Conservation (phyloP, 2,113 vertebrate genomes). For the Elgaria multicarinata region DNA sequence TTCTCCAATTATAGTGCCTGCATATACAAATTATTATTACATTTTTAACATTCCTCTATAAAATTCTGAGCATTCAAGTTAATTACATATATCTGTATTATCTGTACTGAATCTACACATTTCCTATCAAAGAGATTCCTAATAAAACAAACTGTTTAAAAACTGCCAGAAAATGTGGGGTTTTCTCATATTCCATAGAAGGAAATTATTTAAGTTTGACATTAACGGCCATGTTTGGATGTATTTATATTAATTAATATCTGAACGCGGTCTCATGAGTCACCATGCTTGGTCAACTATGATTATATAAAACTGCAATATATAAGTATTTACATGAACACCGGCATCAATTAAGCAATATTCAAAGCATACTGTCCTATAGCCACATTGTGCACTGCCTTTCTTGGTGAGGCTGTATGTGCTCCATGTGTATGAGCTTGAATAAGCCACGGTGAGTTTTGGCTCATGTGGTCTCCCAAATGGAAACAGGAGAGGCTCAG, state of each 20-base stretch:
- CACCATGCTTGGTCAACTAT: neutral
- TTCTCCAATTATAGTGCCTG: constrained; percentile 81
- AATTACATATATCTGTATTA: neutral
- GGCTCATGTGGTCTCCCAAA: too few species aligned
- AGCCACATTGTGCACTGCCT: too few species aligned
- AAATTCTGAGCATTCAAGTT: neutral
- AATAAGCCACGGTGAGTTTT: too few species aligned
- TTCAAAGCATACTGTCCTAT: neutral
- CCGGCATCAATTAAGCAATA: neutral
- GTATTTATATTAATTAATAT: neutral
- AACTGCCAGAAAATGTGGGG: too few species aligned
- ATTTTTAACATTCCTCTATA: neutral
- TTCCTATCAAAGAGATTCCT: neutral
- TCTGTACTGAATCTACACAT: neutral
- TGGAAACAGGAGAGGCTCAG: too few species aligned
- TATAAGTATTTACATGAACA: neutral
- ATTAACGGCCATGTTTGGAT: neutral
- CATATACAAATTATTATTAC: constrained; percentile 44
- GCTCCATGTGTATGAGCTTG: neutral
- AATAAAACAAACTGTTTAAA: neutral
- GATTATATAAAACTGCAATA: neutral
- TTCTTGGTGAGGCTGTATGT: neutral
- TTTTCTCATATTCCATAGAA: neutral
- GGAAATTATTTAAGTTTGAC: neutral
- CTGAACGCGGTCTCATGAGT: neutral